phyloP scores from a whole-genome alignment of 1,140 invertebrate species.

The Oedothorax gibbosus region DNA sequence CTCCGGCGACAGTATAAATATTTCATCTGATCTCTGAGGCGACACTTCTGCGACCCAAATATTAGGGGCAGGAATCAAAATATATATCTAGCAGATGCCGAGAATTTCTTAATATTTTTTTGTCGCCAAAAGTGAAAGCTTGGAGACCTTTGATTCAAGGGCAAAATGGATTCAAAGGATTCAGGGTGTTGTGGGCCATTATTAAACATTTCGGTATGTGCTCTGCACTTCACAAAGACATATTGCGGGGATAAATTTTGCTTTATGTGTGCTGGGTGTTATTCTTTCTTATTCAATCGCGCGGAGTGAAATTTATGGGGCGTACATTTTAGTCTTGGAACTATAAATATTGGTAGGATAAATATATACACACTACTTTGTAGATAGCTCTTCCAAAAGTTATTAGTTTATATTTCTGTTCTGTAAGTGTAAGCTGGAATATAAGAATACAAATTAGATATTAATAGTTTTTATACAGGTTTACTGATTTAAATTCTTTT shows the following conservation, averaged over 20 bases:
- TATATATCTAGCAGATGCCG: slow-evolving; percentile 38
- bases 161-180: neutral
- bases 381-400: too few relatives aligned
- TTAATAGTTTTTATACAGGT: too few relatives aligned
- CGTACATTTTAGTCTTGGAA: too few relatives aligned
- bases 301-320: too few relatives aligned
- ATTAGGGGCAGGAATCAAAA: slow-evolving; percentile 45
- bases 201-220: slow-evolving; percentile 36
- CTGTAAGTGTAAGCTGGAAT: too few relatives aligned
- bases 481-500: too few relatives aligned
- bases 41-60: slow-evolving; percentile 42
- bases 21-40: slow-evolving; percentile 32
- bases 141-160: neutral
- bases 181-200: neutral
- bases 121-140: neutral
- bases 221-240: slow-evolving; percentile 4
- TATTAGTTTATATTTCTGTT: too few relatives aligned
- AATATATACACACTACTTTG: too few relatives aligned
- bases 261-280: neutral
- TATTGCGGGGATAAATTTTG: slow-evolving; percentile 3
- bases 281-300: too few relatives aligned
- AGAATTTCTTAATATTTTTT: neutral
- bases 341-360: too few relatives aligned
- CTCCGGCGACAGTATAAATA: slow-evolving; percentile 45
- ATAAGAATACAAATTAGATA: too few relatives aligned